These are phyloP conservation scores for Rhynchotus rufescens DNA, from an alignment of 2,797 vertebrate genomes.

Conservation along the genomic window DNA sequence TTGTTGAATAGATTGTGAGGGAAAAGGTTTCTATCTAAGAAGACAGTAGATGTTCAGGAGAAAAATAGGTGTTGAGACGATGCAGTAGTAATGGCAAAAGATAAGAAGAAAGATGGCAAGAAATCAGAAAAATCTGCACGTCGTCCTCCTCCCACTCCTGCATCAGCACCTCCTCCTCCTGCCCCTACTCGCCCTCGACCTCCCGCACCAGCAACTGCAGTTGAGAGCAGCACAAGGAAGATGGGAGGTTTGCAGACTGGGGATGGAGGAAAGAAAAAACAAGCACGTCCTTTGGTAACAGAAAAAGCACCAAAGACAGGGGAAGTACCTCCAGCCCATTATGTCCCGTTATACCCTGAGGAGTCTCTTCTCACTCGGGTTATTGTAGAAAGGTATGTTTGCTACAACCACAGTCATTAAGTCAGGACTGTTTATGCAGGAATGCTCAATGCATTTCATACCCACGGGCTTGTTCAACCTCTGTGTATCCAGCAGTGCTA, in stretches of 20 bases:
- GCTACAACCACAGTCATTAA: not conserved
- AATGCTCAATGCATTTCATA: too few species aligned
- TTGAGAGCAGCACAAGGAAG: not conserved
- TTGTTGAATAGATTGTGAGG: not conserved
- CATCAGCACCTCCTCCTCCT: too few species aligned
- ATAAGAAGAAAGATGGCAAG: slow-evolving; percentile 77
- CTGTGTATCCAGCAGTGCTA: not conserved
- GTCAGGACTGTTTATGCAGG: not conserved
- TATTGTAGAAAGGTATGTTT: slow-evolving; percentile 83
- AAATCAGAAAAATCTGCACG: slow-evolving; percentile 59
- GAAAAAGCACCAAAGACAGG: not conserved
- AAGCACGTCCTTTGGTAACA: fast-evolving
- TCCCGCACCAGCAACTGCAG: not conserved
- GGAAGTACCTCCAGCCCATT: not conserved
- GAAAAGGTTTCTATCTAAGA: fast-evolving
- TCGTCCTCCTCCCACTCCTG: not conserved
- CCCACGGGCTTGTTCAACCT: not conserved
- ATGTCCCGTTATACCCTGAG: not conserved
- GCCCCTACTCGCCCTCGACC: too few species aligned
- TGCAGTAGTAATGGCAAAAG: slow-evolving; percentile 70
- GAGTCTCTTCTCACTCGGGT: slow-evolving; percentile 74
- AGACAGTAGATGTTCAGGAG: not conserved
- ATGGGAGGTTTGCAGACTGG: not conserved
- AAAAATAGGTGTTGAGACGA: not conserved
- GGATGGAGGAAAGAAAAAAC: not conserved